These are phyloP conservation scores for Dasyornis broadbenti DNA, from an alignment of 2,113 vertebrate genomes.

Conservation along the genomic window DNA sequence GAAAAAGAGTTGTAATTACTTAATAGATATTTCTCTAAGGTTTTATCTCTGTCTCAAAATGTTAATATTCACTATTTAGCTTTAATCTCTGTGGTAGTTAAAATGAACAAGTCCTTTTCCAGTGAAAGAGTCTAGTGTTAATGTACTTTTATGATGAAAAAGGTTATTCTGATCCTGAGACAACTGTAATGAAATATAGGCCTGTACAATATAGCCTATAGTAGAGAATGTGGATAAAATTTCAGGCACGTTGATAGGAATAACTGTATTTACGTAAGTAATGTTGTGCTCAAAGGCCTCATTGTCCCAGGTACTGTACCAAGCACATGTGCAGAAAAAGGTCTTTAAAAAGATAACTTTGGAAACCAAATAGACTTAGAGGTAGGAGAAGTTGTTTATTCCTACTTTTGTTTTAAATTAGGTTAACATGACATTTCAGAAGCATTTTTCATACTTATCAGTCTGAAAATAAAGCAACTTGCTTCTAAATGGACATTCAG, in stretches of 20 bases:
- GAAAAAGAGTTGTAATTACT: not conserved
- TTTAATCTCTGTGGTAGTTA: not conserved
- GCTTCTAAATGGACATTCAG: not conserved
- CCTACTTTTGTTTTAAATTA: not conserved
- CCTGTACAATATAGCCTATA: not conserved
- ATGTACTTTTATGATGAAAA: conserved; percentile 46
- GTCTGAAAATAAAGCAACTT: not conserved
- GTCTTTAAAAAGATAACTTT: not conserved
- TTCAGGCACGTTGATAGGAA: not conserved
- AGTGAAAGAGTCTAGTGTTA: not conserved
- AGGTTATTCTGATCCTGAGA: conserved; percentile 4
- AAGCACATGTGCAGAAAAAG: not conserved
- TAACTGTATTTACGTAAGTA: not conserved
- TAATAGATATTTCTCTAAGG: not conserved
- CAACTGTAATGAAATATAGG: conserved; percentile 11
- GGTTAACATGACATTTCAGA: not conserved
- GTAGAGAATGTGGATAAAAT: not conserved
- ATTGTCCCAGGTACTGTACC: not conserved
- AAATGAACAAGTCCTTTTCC: not conserved
- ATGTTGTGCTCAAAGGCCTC: not conserved
- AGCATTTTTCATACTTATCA: not conserved
- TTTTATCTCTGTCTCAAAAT: conserved; percentile 28
- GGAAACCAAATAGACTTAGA: not conserved
- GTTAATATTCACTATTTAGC: not conserved
- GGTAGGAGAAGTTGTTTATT: not conserved